Evolutionary conservation across 2,113 vertebrate species (phyloP).

Genomic region (Bos indicus): DNA sequence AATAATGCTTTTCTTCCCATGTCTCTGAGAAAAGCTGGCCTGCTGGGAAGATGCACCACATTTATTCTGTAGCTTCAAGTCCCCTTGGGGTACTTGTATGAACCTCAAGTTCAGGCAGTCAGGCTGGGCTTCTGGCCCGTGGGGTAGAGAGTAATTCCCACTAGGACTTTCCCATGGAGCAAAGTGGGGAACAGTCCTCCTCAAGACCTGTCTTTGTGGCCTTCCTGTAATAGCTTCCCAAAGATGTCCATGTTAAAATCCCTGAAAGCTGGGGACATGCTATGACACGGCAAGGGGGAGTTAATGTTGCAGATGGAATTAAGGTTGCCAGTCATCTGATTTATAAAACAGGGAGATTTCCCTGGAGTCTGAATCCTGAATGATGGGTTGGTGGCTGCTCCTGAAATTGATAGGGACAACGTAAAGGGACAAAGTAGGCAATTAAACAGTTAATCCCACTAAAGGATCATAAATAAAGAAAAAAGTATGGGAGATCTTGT

Average conservation of each 20-base stretch:
- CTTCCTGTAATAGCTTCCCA: background rate
- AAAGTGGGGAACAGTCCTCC: background rate
- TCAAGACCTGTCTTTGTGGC: background rate
- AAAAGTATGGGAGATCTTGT: background rate
- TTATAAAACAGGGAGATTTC: background rate
- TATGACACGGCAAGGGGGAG: background rate
- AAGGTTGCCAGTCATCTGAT: background rate
- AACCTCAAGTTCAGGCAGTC: background rate
- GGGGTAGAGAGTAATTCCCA: background rate
- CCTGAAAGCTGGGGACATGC: background rate
- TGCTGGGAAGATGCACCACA: background rate
- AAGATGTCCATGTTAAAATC: background rate
- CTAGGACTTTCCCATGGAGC: background rate
- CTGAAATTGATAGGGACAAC: background rate
- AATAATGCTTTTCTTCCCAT: background rate
- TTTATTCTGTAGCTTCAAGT: background rate
- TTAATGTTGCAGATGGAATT: background rate
- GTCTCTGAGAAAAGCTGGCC: slow-evolving; percentile 31
- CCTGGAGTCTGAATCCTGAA: background rate
- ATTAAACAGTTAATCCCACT: background rate
- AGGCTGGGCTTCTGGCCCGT: background rate
- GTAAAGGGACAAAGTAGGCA: background rate
- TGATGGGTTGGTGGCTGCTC: background rate
- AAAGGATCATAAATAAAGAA: background rate
- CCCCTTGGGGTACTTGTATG: background rate